These are phyloP conservation scores for Chymomyza amoena DNA, from an alignment of 2,888 invertebrate genomes.

Conservation along the genomic window DNA sequence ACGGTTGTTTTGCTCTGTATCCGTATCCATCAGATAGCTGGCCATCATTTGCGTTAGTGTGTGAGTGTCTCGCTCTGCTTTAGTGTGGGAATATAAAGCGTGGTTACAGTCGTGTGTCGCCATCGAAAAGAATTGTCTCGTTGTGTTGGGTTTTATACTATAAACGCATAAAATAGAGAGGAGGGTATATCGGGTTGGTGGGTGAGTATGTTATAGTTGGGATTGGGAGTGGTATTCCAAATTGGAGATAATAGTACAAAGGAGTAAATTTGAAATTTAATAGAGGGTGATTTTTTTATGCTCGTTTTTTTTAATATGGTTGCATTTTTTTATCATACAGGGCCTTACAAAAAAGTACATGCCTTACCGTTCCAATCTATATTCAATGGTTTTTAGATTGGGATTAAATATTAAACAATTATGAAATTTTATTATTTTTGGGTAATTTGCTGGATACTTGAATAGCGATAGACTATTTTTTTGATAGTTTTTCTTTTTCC, in stretches of 20 bases:
- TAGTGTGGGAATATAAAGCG: not conserved
- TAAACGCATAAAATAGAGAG: not conserved
- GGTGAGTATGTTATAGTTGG: not conserved
- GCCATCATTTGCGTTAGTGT: not conserved
- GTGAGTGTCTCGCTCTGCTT: not conserved
- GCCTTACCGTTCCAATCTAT: too few species aligned
- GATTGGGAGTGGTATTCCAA: not conserved
- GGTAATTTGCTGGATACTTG: too few species aligned
- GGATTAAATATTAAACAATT: too few species aligned
- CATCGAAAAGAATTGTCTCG: not conserved
- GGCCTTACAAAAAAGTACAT: too few species aligned
- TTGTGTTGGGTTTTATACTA: not conserved
- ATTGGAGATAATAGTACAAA: not conserved
- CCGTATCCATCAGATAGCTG: not conserved
- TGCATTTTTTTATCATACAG: too few species aligned
- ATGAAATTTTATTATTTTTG: too few species aligned
- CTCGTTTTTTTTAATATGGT: too few species aligned
- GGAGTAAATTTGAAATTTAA: not conserved
- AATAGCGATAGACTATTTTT: too few species aligned
- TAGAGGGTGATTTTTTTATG: too few species aligned
- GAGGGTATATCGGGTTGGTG: not conserved
- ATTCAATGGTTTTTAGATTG: too few species aligned
- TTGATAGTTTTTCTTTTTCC: too few species aligned
- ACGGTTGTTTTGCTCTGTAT: not conserved
- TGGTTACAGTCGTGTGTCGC: not conserved